A percentile compares a stretch with the other conserved stretches of the same genome.
Evolutionary conservation across 2,888 invertebrate species (phyloP).

Genomic region (Andrena bucephala): DNA sequence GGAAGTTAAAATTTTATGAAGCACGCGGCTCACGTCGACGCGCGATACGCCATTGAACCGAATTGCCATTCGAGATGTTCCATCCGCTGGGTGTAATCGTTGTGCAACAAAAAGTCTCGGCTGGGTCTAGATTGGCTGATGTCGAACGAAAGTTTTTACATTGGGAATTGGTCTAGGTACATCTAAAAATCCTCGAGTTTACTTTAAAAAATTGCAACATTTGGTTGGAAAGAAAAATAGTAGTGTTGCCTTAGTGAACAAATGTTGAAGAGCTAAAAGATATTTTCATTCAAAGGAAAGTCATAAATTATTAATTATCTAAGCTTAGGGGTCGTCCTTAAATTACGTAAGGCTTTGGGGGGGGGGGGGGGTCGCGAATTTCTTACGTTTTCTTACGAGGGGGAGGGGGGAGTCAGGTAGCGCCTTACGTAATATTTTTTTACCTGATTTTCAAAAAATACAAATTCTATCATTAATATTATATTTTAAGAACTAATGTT

Average conservation of each 20-base stretch:
- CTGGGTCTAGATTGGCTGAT: constrained; percentile 9
- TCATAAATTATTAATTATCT: no score
- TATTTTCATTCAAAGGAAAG: no score
- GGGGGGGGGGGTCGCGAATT: no score
- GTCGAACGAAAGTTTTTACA: constrained; percentile 1
- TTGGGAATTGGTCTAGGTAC: constrained; percentile 2
- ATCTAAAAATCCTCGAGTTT: background rate
- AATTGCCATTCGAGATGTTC: constrained; percentile 41
- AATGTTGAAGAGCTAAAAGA: no score
- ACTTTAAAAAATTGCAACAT: constrained; percentile 3
- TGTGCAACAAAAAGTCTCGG: constrained; percentile 14
- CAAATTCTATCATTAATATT: no score
- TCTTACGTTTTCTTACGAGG: no score
- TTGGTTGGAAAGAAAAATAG: background rate
- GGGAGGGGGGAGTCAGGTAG: no score
- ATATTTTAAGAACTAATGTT: no score
- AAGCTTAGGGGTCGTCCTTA: background rate
- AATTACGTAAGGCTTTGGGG: no score
- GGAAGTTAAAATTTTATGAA: constrained; percentile 56
- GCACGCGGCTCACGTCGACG: constrained; percentile 28
- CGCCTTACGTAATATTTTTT: no score
- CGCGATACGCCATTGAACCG: constrained; percentile 41
- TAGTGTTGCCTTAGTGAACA: no score
- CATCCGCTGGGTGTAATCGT: constrained; percentile 19
- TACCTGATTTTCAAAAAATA: no score